Percentiles rank a stretch among this genome's conserved stretches.
These are phyloP conservation scores for Percopsis transmontana DNA, from an alignment of 2,113 vertebrate species.

Conservation along the genomic window DNA sequence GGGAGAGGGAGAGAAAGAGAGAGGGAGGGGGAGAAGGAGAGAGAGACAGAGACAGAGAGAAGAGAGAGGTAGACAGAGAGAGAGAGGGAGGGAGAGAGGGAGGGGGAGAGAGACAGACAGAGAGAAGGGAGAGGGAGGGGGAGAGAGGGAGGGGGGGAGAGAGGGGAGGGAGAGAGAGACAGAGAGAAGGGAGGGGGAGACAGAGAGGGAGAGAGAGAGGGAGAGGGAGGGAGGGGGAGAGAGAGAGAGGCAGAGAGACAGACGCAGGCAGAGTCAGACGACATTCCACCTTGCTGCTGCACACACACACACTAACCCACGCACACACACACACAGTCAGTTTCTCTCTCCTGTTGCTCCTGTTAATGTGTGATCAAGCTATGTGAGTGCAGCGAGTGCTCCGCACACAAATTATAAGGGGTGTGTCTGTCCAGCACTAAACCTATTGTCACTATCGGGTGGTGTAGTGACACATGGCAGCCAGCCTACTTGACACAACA, in stretches of 20 bases:
- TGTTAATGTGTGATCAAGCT: neutral
- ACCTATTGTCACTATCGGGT: neutral
- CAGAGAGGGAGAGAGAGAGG: neutral
- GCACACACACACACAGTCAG: neutral
- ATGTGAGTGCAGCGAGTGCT: neutral
- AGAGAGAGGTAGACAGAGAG: neutral
- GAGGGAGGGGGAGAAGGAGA: neutral
- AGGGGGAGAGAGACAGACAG: neutral
- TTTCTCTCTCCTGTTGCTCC: neutral
- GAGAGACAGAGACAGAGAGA: neutral
- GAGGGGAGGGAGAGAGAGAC: conserved; percentile 1
- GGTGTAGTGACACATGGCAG: neutral
- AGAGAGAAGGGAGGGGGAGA: neutral
- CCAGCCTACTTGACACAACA: neutral
- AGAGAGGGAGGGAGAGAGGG: no score
- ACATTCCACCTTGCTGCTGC: neutral
- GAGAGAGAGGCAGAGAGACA: neutral
- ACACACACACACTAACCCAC: neutral
- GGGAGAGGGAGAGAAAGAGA: no score
- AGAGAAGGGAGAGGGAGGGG: neutral
- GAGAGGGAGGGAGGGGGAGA: neutral
- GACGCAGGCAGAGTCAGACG: neutral
- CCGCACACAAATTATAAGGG: neutral
- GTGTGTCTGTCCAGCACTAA: conserved; percentile 2
- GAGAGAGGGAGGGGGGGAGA: neutral